Conservation (phyloP, 2,113 vertebrate species). For the Montifringilla adamsi region DNA sequence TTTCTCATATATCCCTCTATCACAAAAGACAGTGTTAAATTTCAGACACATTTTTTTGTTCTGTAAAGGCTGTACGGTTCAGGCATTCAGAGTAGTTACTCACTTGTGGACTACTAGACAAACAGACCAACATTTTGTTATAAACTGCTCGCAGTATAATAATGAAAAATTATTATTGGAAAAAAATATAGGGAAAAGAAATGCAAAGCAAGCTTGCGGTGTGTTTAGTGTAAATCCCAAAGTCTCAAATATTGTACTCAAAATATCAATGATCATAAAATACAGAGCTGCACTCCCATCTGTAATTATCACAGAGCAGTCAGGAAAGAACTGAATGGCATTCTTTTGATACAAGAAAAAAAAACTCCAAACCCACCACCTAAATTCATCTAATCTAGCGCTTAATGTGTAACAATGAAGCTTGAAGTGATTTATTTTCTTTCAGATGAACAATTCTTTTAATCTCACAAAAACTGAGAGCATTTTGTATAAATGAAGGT, state of each 20-base stretch:
- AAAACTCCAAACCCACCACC: fast-evolving
- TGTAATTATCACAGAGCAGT: neutral
- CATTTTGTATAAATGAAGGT: neutral
- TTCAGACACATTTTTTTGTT: neutral
- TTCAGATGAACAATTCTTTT: neutral
- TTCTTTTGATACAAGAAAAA: neutral
- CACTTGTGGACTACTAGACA: neutral
- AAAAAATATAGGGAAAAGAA: neutral
- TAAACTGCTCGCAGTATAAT: neutral
- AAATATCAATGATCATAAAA: neutral
- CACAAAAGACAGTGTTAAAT: neutral
- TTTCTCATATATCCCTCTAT: neutral
- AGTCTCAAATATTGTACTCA: neutral
- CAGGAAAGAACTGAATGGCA: neutral
- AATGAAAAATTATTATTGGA: neutral
- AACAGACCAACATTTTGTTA: neutral
- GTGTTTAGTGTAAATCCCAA: neutral
- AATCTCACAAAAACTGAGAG: neutral
- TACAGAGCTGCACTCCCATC: neutral
- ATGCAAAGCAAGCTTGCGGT: neutral
- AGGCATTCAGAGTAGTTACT: neutral
- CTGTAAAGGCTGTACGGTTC: neutral
- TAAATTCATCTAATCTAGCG: neutral
- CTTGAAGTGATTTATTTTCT: neutral
- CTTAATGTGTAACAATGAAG: neutral